phyloP scores from a whole-genome alignment of 2,113 vertebrate species.

The Leptocoma aspasia region DNA sequence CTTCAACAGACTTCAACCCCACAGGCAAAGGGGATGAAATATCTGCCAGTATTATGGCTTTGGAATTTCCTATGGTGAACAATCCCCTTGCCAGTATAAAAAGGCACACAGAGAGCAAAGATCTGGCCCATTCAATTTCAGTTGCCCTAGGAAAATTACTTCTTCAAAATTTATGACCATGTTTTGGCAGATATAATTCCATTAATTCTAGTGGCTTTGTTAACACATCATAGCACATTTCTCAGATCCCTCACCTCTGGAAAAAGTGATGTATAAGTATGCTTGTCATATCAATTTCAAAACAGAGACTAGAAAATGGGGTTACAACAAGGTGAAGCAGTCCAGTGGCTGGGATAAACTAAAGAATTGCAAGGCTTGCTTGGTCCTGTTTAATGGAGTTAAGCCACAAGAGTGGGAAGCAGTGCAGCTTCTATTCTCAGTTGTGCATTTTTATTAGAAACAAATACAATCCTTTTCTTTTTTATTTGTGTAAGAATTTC shows the following conservation, averaged over 20 bases:
- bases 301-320: background rate
- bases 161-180: background rate
- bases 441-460: background rate
- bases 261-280: background rate
- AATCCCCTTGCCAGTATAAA: background rate
- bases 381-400: background rate
- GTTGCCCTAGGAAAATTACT: background rate
- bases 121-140: background rate
- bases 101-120: background rate
- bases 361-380: background rate
- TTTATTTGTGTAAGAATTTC: background rate
- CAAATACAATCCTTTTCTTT: background rate
- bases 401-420: background rate
- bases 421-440: background rate
- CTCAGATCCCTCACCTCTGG: background rate
- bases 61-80: background rate
- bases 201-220: background rate
- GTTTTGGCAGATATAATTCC: conserved; percentile 4
- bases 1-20: background rate
- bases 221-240: background rate
- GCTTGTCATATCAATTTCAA: background rate
- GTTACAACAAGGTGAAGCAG: background rate
- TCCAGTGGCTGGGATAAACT: background rate
- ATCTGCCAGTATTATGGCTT: background rate
- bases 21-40: background rate